Percentiles rank a stretch among this genome's conserved stretches.
These are phyloP conservation scores for Cataglyphis livida DNA, from an alignment of 2,888 invertebrate genomes.

Conservation along the genomic window DNA sequence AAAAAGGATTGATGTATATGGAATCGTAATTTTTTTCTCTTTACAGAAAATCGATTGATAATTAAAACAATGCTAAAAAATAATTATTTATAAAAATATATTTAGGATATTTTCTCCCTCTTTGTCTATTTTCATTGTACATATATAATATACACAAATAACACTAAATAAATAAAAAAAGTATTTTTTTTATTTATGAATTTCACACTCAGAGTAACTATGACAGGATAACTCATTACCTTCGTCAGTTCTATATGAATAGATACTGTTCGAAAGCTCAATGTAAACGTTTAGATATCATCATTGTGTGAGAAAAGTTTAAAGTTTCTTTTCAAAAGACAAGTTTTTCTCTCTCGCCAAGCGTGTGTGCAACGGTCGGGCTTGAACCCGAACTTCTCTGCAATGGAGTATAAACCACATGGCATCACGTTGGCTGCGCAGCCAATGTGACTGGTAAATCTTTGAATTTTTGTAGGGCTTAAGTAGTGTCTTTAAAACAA, in stretches of 20 bases:
- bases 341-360: neutral
- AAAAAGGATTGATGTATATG: neutral
- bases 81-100: neutral
- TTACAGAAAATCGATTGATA: neutral
- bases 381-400: conserved; percentile 64
- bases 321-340: neutral
- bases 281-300: conserved; percentile 75
- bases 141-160: neutral
- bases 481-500: neutral
- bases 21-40: neutral
- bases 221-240: conserved; percentile 69
- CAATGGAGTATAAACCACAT: neutral
- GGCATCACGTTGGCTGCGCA: conserved; percentile 66
- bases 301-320: conserved; percentile 73
- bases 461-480: too few species aligned
- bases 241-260: too few species aligned
- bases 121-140: neutral
- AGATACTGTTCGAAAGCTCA: conserved; percentile 62
- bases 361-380: conserved; percentile 28
- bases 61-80: neutral
- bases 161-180: neutral
- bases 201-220: conserved; percentile 83
- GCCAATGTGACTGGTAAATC: conserved; percentile 53
- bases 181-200: neutral
- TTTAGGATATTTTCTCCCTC: neutral